Conservation (phyloP, 2,888 invertebrate genomes). For the Agrochola litura region DNA sequence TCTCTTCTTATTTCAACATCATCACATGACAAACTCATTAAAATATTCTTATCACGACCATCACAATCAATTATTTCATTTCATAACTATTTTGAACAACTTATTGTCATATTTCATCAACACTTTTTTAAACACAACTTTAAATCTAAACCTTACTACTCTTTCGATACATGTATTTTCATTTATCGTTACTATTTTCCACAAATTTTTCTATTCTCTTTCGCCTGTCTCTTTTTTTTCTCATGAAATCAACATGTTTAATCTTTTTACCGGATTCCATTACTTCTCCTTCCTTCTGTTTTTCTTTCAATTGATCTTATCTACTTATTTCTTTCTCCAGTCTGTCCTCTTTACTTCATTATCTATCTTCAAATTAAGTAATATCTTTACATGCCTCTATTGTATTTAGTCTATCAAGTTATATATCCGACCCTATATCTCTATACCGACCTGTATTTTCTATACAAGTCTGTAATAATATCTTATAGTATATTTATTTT, state of each 20-base stretch:
- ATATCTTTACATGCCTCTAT: background rate
- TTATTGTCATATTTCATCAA: background rate
- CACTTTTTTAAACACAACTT: background rate
- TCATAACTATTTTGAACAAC: background rate
- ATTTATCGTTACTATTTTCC: background rate
- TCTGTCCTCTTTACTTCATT: background rate
- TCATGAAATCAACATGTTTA: background rate
- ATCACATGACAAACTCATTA: background rate
- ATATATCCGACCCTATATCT: background rate
- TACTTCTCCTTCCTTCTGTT: background rate
- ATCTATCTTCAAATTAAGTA: background rate
- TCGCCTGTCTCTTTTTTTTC: background rate
- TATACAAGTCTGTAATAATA: background rate
- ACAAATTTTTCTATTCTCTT: background rate
- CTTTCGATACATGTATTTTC: background rate
- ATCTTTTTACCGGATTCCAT: background rate
- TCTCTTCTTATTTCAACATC: slow-evolving; percentile 5
- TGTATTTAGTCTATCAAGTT: background rate
- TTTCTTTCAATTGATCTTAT: background rate
- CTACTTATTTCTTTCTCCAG: background rate
- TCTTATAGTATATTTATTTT: slow-evolving; percentile 1
- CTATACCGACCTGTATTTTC: background rate
- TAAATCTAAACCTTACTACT: background rate
- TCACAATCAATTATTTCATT: background rate
- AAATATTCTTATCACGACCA: background rate